A percentile compares a stretch with the other conserved stretches of the same genome.
Evolutionary conservation across 2,797 vertebrate genomes (phyloP).

Genomic region (Erpetoichthys calabaricus): DNA sequence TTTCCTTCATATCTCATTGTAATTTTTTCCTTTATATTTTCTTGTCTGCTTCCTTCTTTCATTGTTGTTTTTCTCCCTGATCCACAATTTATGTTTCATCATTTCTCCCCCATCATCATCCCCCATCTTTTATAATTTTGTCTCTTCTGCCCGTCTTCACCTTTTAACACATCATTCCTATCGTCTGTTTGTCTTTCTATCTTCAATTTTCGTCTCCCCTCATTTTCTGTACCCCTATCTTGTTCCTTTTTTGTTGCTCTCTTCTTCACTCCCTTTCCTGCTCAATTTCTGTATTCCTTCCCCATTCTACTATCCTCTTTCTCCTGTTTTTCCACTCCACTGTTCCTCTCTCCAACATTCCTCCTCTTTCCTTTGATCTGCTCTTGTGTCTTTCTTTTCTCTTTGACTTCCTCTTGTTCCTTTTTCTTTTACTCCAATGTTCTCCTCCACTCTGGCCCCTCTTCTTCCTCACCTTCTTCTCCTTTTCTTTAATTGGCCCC

Average conservation of each 20-base stretch:
- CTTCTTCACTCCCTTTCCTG: slow-evolving; percentile 6
- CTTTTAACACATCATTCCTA: not conserved
- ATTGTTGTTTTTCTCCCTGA: too few relatives aligned
- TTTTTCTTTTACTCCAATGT: not conserved
- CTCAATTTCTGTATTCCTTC: slow-evolving; percentile 5
- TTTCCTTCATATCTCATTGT: not conserved
- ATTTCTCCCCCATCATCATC: not conserved
- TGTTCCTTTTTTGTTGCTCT: slow-evolving; percentile 3
- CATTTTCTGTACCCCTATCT: not conserved
- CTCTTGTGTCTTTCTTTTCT: too few relatives aligned
- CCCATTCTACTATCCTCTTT: not conserved
- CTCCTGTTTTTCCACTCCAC: not conserved
- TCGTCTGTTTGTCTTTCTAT: not conserved
- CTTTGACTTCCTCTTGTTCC: not conserved
- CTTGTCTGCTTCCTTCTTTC: too few relatives aligned
- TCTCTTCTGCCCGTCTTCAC: not conserved
- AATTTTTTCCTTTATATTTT: not conserved
- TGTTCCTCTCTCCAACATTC: not conserved
- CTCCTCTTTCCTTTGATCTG: too few relatives aligned
- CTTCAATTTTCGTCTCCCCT: not conserved
- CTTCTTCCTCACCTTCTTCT: slow-evolving; percentile 8
- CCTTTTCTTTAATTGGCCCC: slow-evolving; percentile 9
- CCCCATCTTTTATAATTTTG: not conserved
- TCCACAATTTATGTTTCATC: not conserved
- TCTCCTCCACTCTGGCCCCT: not conserved